Evolutionary conservation across 2,113 vertebrate genomes (phyloP), one percentile per base, ranked within the genome.

Genomic region (Pipra filicauda): DNA sequence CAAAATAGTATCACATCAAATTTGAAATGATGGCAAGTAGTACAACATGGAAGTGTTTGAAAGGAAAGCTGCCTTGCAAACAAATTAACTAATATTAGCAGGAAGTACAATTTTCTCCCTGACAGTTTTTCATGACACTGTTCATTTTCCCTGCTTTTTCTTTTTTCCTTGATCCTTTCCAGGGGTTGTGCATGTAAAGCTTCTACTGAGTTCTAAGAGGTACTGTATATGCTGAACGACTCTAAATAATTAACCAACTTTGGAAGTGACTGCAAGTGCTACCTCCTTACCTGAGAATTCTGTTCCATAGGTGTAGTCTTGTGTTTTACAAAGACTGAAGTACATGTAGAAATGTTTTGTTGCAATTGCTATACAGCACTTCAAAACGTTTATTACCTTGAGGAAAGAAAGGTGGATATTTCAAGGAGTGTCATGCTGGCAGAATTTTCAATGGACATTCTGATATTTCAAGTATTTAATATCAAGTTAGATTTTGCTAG

Each of bases 341-440:
- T 23, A 52, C 2, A 3, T 0, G 0, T 7, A 35, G 13, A 19
- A 52, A 31, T 52, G 21, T 74, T 81, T 59, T 46, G 5, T 43
- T 71, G 23, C 12, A 55, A 28, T 14, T 65, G 8, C 15, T 35
- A 14, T n/a, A 33, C 11, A 59, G 48, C 24, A 61, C 15, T 80
- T 81, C 43, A 76, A 57, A 91, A 64, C 6, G 35, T 37, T n/a
- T 57, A 52, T 31, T 75, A 21, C 11, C 18, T 14, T 15, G 26
- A 72, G 21, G 24, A 86, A 51, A 77, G 21, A 24, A 64, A 90
- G 4, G 20, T 66, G 44, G 6, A 41, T 35, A 9, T 65, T 89
- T 41, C n/a, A 71, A 67, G 31, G 24, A 48, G 18, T 58, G 41
- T 65, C 35, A 41, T 33, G 13, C 10, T 65, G 33, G 14, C 41